These are phyloP conservation scores for Alectoris magna DNA, from an alignment of 2,797 vertebrate species.

Conservation along the genomic window DNA sequence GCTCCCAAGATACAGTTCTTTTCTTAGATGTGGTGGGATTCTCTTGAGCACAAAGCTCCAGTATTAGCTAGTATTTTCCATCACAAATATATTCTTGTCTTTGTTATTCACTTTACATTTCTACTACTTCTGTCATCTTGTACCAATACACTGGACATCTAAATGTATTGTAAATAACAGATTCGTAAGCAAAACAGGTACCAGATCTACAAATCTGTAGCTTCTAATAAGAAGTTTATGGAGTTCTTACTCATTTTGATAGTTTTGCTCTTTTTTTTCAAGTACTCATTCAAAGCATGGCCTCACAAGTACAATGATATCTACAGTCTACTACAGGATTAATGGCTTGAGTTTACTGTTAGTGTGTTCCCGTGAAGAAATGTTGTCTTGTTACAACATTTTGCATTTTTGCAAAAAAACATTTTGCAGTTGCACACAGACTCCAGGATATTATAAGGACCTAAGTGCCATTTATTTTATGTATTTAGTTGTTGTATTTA, in stretches of 20 bases:
- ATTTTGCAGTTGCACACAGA: background rate
- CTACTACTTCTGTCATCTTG: background rate
- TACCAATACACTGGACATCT: background rate
- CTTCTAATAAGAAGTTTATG: background rate
- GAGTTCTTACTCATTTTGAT: background rate
- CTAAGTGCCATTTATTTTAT: background rate
- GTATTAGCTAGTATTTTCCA: background rate
- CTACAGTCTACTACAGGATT: background rate
- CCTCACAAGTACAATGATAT: background rate
- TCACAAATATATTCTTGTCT: background rate
- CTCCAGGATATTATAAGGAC: background rate
- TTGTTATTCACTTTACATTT: background rate
- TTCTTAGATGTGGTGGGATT: background rate
- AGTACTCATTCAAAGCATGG: constrained; percentile 4
- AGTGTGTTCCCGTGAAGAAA: background rate
- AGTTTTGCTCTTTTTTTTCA: background rate
- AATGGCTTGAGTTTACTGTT: background rate
- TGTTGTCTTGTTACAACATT: background rate
- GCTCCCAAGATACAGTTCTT: background rate
- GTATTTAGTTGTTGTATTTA: background rate
- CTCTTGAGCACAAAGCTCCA: background rate
- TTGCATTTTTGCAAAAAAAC: no score
- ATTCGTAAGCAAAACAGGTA: background rate
- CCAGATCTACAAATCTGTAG: background rate
- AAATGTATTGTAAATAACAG: background rate